Conservation (phyloP, 1,140 invertebrate species). For the Aphaenogaster rudis region DNA sequence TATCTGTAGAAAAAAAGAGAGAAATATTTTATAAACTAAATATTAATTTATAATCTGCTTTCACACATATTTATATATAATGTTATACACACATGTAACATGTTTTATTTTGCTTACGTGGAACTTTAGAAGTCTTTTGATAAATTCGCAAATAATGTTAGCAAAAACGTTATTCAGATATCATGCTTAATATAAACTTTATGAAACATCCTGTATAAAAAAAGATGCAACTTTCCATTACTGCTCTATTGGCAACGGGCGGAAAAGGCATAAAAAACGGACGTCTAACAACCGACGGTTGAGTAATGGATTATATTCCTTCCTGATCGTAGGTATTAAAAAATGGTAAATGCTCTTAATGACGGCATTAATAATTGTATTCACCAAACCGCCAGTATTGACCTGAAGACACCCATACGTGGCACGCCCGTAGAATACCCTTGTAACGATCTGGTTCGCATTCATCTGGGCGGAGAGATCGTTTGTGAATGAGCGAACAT, state of each 20-base stretch:
- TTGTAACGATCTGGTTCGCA: constrained; percentile 79
- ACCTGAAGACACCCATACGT: constrained; percentile 76
- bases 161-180: constrained; percentile 11
- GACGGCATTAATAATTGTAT: constrained; percentile 82
- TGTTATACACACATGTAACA: not conserved
- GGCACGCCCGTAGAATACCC: constrained; percentile 78
- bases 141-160: constrained; percentile 8
- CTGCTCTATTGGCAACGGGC: constrained; percentile 30
- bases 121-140: not conserved
- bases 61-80: not conserved
- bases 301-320: constrained; percentile 78
- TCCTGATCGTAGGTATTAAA: constrained; percentile 78
- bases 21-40: not conserved
- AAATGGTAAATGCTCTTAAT: constrained; percentile 81
- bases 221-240: constrained; percentile 18
- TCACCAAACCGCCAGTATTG: constrained; percentile 76
- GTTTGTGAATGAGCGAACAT: constrained; percentile 79
- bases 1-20: not conserved
- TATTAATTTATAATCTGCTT: not conserved
- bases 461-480: constrained; percentile 77
- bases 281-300: constrained; percentile 25
- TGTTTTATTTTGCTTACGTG: not conserved
- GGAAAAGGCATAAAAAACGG: constrained; percentile 10
- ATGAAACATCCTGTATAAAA: not conserved
- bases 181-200: constrained; percentile 5